Percentiles rank a stretch among this genome's conserved stretches.
Evolutionary conservation across 2,113 vertebrate species (phyloP).

Genomic region (Aegithalos caudatus): DNA sequence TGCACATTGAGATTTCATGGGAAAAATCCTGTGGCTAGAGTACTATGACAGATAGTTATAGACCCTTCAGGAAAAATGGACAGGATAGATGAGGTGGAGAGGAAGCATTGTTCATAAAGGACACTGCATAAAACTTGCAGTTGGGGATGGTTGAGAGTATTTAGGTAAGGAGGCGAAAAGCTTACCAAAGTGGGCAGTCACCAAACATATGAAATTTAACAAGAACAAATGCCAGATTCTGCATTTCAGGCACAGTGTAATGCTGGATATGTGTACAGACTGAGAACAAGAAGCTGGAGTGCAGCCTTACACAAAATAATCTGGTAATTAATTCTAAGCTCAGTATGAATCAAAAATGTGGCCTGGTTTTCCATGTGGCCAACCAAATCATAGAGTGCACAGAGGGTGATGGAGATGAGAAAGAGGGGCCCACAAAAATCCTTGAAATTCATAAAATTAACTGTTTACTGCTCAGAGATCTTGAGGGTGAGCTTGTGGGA

Average conservation of each 20-base stretch:
- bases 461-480: background rate
- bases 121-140: background rate
- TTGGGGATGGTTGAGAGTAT: background rate
- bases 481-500: background rate
- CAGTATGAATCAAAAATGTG: background rate
- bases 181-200: background rate
- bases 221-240: background rate
- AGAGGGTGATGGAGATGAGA: background rate
- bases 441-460: background rate
- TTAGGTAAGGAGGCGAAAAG: background rate
- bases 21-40: background rate
- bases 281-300: background rate
- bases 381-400: background rate
- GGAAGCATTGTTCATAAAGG: rapidly evolving
- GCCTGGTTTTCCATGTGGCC: background rate
- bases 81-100: background rate
- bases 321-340: background rate
- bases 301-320: background rate
- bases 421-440: background rate
- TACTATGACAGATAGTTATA: background rate
- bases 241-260: background rate
- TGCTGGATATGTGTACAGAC: background rate
- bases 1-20: background rate
- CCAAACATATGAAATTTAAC: background rate
- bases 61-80: background rate